Evolutionary conservation across 2,888 invertebrate species (phyloP), one percentile per base, ranked within the genome.

Genomic region (Agrypnus murinus): DNA sequence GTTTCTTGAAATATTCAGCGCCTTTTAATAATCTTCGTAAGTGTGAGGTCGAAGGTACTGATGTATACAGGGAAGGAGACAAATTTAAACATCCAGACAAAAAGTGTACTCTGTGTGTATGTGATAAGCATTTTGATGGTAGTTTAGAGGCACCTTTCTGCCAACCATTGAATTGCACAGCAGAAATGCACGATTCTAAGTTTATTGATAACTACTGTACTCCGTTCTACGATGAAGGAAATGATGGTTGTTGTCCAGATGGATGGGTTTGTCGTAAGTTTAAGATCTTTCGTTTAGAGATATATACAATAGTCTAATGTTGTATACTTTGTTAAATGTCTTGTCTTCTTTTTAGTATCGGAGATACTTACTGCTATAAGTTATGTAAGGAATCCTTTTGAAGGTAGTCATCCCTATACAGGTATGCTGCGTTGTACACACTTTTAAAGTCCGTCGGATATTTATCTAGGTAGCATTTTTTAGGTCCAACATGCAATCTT

Each of bases 51-150:
- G 65, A 70, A 10, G 73, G 65, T 9, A 66, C 40, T 9, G n/a
- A n/a, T n/a, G 69, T 57, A 4, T 74, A 72, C 17, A 62, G 57
- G 17, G 72, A 75, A 50, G 74, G 74, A 2, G 59, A 68, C 14
- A 59, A 36, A 36, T 72, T 76, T 36, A 25, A 9, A 4, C 70
- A 70, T 67, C 74, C 46, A 38, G 65, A 40, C n/a, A 62, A 65
- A n/a, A 68, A 67, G 7, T 77, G 77, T 45, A 55, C 60, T 5
- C 40, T n/a, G 7, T 77, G 77, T 46, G 74, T 77, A n/a, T 77
- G 77, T 45, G 53, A 73, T 46, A 71, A 77, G 64, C 62, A 70
- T 32, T 77, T 73, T 38, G 69, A 60, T 2, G 76, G 74, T 34
- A 69, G 69, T 62, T 70, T 69, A 9, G 74, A 75, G 12, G 68